Evolutionary conservation across 1,140 invertebrate species (phyloP).

Genomic region (Rhopalosiphum padi): DNA sequence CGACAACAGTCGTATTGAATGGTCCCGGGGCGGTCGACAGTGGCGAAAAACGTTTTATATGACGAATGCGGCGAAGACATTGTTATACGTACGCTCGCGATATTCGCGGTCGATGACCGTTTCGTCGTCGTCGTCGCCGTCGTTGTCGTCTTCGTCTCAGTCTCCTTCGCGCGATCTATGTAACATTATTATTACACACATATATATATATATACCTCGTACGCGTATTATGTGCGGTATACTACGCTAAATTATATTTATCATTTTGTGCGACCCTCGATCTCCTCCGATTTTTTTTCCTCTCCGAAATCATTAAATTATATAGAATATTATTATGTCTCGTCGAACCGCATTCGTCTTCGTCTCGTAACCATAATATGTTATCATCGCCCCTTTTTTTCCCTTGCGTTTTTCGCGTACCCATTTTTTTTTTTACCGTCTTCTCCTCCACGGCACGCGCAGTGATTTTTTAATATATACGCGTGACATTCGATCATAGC

Average conservation of each 20-base stretch:
- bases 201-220: background rate
- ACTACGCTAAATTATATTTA: constrained; percentile 1
- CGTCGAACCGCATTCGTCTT: background rate
- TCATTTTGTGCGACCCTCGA: background rate
- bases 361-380: background rate
- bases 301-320: constrained; percentile 4
- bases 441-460: background rate
- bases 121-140: background rate
- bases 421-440: no score
- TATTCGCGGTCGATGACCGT: constrained; percentile 45
- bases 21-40: background rate
- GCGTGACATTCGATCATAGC: background rate
- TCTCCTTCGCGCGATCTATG: background rate
- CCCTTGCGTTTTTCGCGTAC: background rate
- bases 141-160: no score
- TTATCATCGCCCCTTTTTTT: background rate
- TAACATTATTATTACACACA: background rate
- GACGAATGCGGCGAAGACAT: constrained; percentile 29
- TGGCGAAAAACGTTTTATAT: constrained; percentile 29
- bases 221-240: background rate
- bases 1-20: background rate
- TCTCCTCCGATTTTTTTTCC: background rate
- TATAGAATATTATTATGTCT: constrained; percentile 6
- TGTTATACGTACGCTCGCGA: background rate
- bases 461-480: background rate